phyloP scores from a whole-genome alignment of 2,888 invertebrate genomes.

The Orthosia gothica region DNA sequence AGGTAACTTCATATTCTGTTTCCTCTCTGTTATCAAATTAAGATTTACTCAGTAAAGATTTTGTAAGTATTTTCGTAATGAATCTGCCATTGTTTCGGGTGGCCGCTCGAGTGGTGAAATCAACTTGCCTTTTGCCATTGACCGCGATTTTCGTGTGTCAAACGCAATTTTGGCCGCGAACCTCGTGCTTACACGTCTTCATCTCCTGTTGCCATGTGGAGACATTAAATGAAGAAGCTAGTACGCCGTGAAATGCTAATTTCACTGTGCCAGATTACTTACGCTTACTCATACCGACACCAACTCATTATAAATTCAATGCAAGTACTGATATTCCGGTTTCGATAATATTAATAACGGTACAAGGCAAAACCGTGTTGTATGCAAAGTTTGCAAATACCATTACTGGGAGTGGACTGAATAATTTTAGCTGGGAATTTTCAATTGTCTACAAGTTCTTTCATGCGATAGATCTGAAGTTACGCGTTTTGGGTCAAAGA shows the following conservation, averaged over 20 bases:
- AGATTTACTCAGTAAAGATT: slow-evolving; percentile 60
- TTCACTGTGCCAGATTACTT: slow-evolving; percentile 45
- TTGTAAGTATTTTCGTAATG: slow-evolving; percentile 76
- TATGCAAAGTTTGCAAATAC: slow-evolving; percentile 51
- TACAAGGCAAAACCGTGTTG: slow-evolving; percentile 54
- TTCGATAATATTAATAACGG: slow-evolving; percentile 64
- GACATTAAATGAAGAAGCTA: neutral
- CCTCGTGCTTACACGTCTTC: slow-evolving; percentile 37
- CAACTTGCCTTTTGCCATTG: slow-evolving; percentile 78
- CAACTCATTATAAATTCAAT: slow-evolving; percentile 65
- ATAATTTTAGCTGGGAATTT: slow-evolving; percentile 28
- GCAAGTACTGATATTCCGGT: slow-evolving; percentile 57
- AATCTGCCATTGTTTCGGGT: slow-evolving; percentile 80
- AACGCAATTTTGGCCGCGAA: slow-evolving; percentile 54
- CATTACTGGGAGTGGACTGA: slow-evolving; percentile 31
- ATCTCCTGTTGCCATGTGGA: slow-evolving; percentile 31
- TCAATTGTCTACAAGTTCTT: slow-evolving; percentile 8
- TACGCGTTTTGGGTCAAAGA: slow-evolving; percentile 4
- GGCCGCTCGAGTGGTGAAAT: slow-evolving; percentile 81
- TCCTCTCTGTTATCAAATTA: slow-evolving; percentile 25
- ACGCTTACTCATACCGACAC: slow-evolving; percentile 27
- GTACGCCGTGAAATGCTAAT: slow-evolving; percentile 27
- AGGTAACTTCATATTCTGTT: neutral
- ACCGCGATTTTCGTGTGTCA: slow-evolving; percentile 76
- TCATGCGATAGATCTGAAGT: slow-evolving; percentile 3